Conservation (phyloP, 2,888 invertebrate genomes). For the Leptinotarsa juncta region DNA sequence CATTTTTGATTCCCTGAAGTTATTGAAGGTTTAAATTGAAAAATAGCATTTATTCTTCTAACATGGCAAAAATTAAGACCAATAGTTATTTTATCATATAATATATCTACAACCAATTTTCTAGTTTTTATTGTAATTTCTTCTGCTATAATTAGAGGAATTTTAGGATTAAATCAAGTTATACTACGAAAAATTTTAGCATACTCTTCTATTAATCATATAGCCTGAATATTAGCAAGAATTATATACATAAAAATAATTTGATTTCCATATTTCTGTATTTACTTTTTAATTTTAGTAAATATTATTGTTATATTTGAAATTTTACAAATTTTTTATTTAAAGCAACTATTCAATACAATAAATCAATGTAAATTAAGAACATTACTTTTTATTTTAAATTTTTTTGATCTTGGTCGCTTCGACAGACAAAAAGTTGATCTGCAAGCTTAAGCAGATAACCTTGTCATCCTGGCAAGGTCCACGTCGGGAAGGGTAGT, state of each 20-base stretch:
- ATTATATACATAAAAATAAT: constrained; percentile 42
- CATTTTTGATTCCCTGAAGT: constrained; percentile 73
- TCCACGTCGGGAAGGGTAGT: too few relatives aligned
- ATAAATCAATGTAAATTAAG: constrained; percentile 63
- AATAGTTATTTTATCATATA: constrained; percentile 65
- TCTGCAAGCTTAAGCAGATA: too few relatives aligned
- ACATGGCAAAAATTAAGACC: constrained; percentile 77
- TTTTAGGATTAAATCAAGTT: constrained; percentile 66
- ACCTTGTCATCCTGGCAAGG: too few relatives aligned
- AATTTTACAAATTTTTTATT: constrained; percentile 66
- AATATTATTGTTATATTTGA: constrained; percentile 67
- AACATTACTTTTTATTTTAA: constrained; percentile 69
- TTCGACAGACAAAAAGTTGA: too few relatives aligned
- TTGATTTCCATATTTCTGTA: constrained; percentile 65
- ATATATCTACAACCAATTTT: constrained; percentile 60
- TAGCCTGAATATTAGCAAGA: constrained; percentile 66
- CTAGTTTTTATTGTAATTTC: constrained; percentile 66
- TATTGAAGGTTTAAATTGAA: constrained; percentile 71
- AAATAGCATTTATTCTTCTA: constrained; percentile 70
- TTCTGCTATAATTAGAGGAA: constrained; percentile 67
- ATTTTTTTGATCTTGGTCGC: constrained; percentile 71
- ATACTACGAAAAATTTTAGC: constrained; percentile 70
- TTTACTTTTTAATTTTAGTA: constrained; percentile 63
- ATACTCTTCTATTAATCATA: constrained; percentile 74
- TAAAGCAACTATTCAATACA: constrained; percentile 68